phyloP scores from a whole-genome alignment of 1,140 invertebrate genomes.

The Macrobrachium nipponense region DNA sequence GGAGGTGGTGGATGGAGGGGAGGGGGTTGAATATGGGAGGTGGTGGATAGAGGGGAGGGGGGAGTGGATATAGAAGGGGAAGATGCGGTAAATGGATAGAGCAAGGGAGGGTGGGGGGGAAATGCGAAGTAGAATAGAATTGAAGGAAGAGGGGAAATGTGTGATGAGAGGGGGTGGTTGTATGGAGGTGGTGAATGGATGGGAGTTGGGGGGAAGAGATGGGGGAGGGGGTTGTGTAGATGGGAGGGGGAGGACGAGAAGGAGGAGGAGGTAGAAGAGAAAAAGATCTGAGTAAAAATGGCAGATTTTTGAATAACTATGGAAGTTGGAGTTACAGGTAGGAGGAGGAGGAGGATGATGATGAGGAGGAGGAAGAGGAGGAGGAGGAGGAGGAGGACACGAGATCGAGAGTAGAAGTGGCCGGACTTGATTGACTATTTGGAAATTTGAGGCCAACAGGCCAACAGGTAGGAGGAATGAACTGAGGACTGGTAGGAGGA shows the following conservation, averaged over 20 bases:
- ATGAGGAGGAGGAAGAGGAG: slow-evolving; percentile 1
- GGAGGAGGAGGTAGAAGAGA: neutral
- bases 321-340: neutral
- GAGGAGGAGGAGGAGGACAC: neutral
- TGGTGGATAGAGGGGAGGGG: no score
- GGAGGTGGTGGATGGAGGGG: no score
- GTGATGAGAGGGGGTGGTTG: neutral
- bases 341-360: no score
- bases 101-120: no score
- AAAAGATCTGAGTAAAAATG: neutral
- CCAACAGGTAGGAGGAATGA: neutral
- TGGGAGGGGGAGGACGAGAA: neutral
- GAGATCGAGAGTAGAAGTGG: no score
- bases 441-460: neutral
- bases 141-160: neutral
- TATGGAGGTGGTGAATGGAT: neutral
- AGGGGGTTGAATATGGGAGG: no score
- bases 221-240: no score
- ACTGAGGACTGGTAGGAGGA: slow-evolving; percentile 7
- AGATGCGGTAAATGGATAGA: no score
- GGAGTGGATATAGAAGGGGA: no score
- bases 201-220: no score
- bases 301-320: neutral
- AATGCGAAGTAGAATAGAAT: neutral
- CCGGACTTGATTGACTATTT: no score